Evolutionary conservation across 2,797 vertebrate species (phyloP).

Genomic region (Coilia nasus): DNA sequence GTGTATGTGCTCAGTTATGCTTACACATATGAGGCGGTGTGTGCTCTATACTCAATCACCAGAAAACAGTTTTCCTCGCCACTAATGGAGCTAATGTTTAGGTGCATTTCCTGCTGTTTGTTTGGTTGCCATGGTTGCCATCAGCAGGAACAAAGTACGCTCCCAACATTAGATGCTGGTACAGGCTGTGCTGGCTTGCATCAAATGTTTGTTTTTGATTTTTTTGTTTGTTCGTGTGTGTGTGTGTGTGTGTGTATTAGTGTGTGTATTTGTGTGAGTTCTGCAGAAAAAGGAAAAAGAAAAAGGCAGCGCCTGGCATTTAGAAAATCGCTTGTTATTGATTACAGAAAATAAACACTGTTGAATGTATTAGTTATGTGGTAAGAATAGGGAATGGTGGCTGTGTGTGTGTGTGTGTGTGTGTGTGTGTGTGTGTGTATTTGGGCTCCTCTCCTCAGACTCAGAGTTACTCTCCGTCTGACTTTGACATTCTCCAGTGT

Average conservation of each 20-base stretch:
- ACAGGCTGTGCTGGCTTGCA: not conserved
- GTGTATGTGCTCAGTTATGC: not conserved
- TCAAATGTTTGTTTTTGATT: slow-evolving; percentile 1
- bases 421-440: not conserved
- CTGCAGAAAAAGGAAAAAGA: not conserved
- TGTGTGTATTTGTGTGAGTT: not conserved
- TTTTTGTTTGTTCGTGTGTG: not conserved
- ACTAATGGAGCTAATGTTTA: not conserved
- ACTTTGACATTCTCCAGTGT: not conserved
- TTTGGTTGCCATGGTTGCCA: slow-evolving; percentile 41
- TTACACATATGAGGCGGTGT: not conserved
- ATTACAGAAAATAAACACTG: slow-evolving; percentile 21
- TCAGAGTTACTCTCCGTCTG: not conserved
- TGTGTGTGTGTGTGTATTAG: not conserved
- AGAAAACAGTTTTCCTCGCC: not conserved
- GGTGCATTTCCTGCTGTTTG: slow-evolving; percentile 45
- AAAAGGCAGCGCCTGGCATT: slow-evolving; percentile 13
- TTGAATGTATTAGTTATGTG: slow-evolving; percentile 9
- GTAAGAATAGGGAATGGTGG: not conserved
- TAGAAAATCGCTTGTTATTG: slow-evolving; percentile 13
- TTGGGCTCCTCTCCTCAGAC: not conserved
- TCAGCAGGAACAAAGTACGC: not conserved
- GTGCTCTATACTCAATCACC: not conserved
- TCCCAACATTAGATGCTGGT: slow-evolving; percentile 35
- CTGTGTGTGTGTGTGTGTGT: not conserved